These are phyloP conservation scores for Propithecus deckenii DNA, from an alignment of 2,797 vertebrate genomes.

Conservation along the genomic window DNA sequence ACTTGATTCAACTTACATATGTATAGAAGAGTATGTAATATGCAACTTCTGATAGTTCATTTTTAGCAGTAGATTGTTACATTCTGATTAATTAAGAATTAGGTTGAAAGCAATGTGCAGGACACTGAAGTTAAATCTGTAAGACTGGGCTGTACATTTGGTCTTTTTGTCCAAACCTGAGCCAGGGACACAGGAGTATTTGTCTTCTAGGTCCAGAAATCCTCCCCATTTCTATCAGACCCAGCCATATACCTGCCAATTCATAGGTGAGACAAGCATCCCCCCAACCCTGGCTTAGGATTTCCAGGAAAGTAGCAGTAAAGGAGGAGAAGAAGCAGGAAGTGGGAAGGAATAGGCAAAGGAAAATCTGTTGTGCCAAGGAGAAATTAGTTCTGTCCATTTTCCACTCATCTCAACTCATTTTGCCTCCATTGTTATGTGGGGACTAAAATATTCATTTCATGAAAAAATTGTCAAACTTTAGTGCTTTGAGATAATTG, in stretches of 20 bases:
- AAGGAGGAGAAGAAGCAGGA: background rate
- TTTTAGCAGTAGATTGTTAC: background rate
- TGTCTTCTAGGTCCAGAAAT: background rate
- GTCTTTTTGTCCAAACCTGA: background rate
- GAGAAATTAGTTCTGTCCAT: slow-evolving; percentile 40
- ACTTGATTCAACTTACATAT: background rate
- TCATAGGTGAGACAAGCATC: background rate
- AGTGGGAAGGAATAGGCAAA: background rate
- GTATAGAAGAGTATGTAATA: background rate
- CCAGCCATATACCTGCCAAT: background rate
- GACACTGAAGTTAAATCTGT: background rate
- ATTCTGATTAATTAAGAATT: background rate
- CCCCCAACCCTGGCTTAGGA: fast-evolving
- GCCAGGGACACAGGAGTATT: background rate
- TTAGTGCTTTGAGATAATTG: slow-evolving; percentile 74
- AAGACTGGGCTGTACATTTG: background rate
- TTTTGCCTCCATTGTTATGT: slow-evolving; percentile 64
- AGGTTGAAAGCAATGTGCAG: background rate
- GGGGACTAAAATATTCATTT: slow-evolving; percentile 71
- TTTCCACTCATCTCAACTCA: slow-evolving; percentile 38
- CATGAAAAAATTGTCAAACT: slow-evolving; percentile 71
- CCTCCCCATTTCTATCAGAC: background rate
- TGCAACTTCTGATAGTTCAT: background rate
- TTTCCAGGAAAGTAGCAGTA: background rate
- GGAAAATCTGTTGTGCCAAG: background rate